phyloP scores from a whole-genome alignment of 2,888 invertebrate genomes.

The Stramonita haemastoma region DNA sequence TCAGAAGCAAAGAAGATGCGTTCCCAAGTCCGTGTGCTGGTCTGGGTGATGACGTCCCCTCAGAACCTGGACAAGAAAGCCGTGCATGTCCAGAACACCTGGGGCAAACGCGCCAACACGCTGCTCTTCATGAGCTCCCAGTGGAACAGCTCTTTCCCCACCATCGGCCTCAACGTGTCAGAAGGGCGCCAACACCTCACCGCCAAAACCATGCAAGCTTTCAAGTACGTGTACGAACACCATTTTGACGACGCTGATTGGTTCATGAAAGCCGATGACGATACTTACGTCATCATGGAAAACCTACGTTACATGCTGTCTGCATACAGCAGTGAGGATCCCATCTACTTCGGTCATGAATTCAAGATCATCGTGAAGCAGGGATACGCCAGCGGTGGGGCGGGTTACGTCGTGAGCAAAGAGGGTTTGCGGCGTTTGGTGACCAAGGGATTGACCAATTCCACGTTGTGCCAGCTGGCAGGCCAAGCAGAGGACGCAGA shows the following conservation, averaged over 20 bases:
- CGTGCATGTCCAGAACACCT: slow-evolving; percentile 93
- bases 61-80: slow-evolving; percentile 92
- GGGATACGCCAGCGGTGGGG: slow-evolving; percentile 79
- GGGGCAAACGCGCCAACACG: slow-evolving; percentile 89
- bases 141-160: slow-evolving; percentile 85
- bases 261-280: slow-evolving; percentile 99
- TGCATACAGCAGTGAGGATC: slow-evolving; percentile 82
- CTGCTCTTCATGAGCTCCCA: slow-evolving; percentile 79
- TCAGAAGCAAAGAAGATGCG: slow-evolving; percentile 79
- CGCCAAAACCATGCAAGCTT: slow-evolving; percentile 98
- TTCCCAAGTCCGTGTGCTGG: slow-evolving; percentile 86
- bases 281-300: slow-evolving; percentile 97
- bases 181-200: slow-evolving; percentile 96
- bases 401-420: slow-evolving; percentile 93
- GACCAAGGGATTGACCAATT: slow-evolving; percentile 42
- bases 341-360: slow-evolving; percentile 86
- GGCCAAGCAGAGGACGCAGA: slow-evolving; percentile 79
- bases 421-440: slow-evolving; percentile 88
- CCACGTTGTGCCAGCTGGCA: slow-evolving; percentile 54
- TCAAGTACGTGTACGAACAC: slow-evolving; percentile 90
- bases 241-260: slow-evolving; percentile 92
- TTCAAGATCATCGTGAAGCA: slow-evolving; percentile 67
- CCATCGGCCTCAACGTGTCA: slow-evolving; percentile 81
- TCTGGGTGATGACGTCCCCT: slow-evolving; percentile 98
- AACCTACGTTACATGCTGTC: slow-evolving; percentile 91